Evolutionary conservation across 2,888 invertebrate species (phyloP), one percentile per base, ranked within the genome.

Genomic region (Amphipoea oculea): DNA sequence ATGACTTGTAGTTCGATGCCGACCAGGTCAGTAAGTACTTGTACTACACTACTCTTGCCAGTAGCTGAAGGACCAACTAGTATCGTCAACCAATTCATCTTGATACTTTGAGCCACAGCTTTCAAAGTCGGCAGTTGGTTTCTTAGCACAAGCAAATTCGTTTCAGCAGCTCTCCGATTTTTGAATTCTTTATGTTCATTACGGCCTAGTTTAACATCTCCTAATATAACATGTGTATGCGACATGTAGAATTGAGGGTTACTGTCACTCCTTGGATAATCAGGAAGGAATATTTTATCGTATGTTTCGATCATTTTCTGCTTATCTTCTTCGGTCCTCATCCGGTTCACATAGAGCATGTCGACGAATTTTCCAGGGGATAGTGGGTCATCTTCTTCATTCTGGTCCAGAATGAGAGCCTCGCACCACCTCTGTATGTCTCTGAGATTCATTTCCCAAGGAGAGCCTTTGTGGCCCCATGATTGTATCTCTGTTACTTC

Each of bases 391-490:
- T 89, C 89, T 42, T 89, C 88, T 48, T 85, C 88, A 40, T 92
- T 89, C 82, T 94, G 91, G 88, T 96, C 96, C 76, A 95, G 95
- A 54, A 97, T 94, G 0, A 98, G 96, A 0, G 98, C 97, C 90
- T 99, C 98, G 92, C 99, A 99, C 99, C 99, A 99, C 88, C 99
- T 98, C 80, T 98, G 98, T 87, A 99, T 97, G 93, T 99, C 99
- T 90, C 99, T 97, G 70, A 99, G 97, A 96, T 99, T 99, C 96
- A 99, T 99, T 95, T 99, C 99, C 98, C 99, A 99, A 0, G 99
- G 99, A 0, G 98, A 98, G 0, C 99, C 99, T 91, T 97, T 97
- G 88, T 98, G 97, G 0, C 98, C 99, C 97, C 99, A 99, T 2
- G 93, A 92, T 79, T 97, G 97, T 89, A 97, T 94, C 66, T 97